Base-by-base conservation (phyloP, 1,140 invertebrate genomes). In the Teleopsis dalmanni region DNA sequence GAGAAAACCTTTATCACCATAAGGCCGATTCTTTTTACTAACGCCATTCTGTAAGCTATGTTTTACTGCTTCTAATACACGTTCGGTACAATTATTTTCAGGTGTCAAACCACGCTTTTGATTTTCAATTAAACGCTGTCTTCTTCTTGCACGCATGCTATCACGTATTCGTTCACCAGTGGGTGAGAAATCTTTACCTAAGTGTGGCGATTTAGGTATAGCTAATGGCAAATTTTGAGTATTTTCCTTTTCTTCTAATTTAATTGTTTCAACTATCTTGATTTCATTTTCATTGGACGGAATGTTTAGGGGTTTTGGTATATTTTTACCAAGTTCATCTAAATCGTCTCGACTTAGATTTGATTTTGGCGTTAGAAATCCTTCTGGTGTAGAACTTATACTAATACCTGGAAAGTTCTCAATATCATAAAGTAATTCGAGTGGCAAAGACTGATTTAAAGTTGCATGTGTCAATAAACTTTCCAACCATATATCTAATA, bases 401-500 rank as follows among this genome's bases (percentile, higher is more conserved):
- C 46, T 51, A 9, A 36, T 48, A 16, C 79, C 78, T 25, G 75
- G 74, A 65, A 85, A 91, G 61, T 84, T 81, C 53, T 78, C 75
- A 26, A 91, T 84, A 57, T 90, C 87, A 36, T 79, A 79, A n/a
- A 67, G 37, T 7, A 89, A 69, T 54, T 87, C 79, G 0, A 76
- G 70, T 3, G 86, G 85, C 31, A 82, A 57, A 1, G 79, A 64
- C 23, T 78, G 76, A 1, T 80, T 78, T 19, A 80, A 76, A 3
- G 80, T 78, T 33, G 88, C 62, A 63, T 87, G 84, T 73, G 84
- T 81, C 2, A 81, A 80, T 35, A 93, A 60, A 21, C 79, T 79
- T 64, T 89, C 83, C 18, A 92, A 65, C 89, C 88, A 91, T 2
- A 83, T 78, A 70, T 89, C 81, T 62, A 91, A 79, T n/a, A 88